Evolutionary conservation across 1,140 invertebrate genomes (phyloP).

Genomic region (Aporrectodea caliginosa): DNA sequence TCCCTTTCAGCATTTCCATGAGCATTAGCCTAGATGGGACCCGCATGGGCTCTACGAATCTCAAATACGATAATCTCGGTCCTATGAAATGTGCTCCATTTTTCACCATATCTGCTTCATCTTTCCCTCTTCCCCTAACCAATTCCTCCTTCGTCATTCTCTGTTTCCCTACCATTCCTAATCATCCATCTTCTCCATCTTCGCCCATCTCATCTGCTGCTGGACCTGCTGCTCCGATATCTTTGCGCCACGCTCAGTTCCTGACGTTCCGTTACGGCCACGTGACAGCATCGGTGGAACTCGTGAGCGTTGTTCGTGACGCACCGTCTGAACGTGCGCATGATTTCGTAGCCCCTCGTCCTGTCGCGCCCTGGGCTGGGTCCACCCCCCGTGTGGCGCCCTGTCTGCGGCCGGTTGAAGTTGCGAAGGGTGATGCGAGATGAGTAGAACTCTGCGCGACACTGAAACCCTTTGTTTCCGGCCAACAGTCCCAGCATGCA

Average conservation of each 20-base stretch:
- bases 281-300: slow-evolving; percentile 45
- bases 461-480: slow-evolving; percentile 49
- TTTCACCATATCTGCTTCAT: too few species aligned
- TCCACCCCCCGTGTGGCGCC: slow-evolving; percentile 34
- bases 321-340: slow-evolving; percentile 42
- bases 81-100: too few species aligned
- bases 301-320: slow-evolving; percentile 33
- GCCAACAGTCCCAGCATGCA: slow-evolving; percentile 46
- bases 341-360: slow-evolving; percentile 37
- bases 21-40: too few species aligned
- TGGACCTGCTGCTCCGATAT: slow-evolving; percentile 10
- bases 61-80: too few species aligned
- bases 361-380: slow-evolving; percentile 17
- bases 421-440: slow-evolving; percentile 38
- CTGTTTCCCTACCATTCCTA: too few species aligned
- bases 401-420: slow-evolving; percentile 43
- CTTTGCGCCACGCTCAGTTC: slow-evolving; percentile 28
- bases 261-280: slow-evolving; percentile 34
- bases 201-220: background rate
- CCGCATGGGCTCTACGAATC: too few species aligned
- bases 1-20: too few species aligned
- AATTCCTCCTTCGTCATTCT: too few species aligned
- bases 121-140: background rate
- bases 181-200: too few species aligned
- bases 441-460: slow-evolving; percentile 42